Base-by-base conservation (phyloP, 2,888 invertebrate species). In the Odontomyia ornata region DNA sequence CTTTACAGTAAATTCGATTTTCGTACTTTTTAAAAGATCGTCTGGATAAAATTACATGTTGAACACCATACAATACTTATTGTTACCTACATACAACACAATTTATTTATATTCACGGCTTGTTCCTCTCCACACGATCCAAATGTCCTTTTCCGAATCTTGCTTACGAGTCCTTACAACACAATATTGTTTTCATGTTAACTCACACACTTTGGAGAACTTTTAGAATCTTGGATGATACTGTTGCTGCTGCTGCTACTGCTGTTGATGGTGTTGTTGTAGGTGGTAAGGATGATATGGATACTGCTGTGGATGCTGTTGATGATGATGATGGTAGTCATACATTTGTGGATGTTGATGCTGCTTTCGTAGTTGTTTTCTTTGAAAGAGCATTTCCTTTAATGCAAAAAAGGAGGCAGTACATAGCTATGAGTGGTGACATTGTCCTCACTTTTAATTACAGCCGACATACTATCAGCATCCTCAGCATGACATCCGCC, bases 351-450 rank as follows among this genome's bases (percentile, higher is more conserved):
- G 23, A 64, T 64, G 71, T 13, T 52, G 76, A 76, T 82, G 83
- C 76, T 82, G 81, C 73, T 77, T 79, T 80, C 78, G 78, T 76
- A 81, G 82, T 76, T 82, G 83, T 79, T 83, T 85, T 71, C 84
- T 84, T 79, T 84, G 85, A 82, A 84, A 84, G 84, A 86, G 85
- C 85, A 85, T 85, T 85, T 86, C 84, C 81, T 83, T 86, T 82
- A 87, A 82, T 86, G 87, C 85, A 87, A 86, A 87, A 87, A 87
- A 86, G 87, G 86, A 80, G 87, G 87, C 83, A 87, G 81, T 62
- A 86, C 86, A 81, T 87, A 87, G 81, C 83, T 87, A 79, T 87
- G 87, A 13, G 85, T 83, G n/a, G 85, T 83, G 80, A 84, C 85
- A 81, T 79, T 84, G 75, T 86, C 86, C 80, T 87, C 86, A 78